Conservation (phyloP, 2,888 invertebrate species). For the Pachycephus smyrnensis region DNA sequence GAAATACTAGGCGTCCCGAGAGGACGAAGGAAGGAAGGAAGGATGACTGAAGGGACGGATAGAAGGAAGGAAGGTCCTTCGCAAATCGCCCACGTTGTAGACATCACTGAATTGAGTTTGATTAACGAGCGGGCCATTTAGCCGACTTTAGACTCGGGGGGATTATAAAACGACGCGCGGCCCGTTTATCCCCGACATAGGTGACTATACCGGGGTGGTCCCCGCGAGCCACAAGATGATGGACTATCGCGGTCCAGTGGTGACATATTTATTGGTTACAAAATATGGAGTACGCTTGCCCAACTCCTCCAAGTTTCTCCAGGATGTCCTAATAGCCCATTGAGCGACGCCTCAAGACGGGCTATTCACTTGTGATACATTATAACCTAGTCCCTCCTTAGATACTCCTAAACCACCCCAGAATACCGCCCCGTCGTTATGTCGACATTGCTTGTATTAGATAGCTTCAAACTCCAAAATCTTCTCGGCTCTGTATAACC, state of each 20-base stretch:
- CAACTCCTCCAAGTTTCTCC: slow-evolving; percentile 32
- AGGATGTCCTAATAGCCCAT: slow-evolving; percentile 40
- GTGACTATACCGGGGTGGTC: slow-evolving; percentile 9
- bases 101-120: slow-evolving; percentile 42
- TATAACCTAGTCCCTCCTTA: slow-evolving; percentile 21
- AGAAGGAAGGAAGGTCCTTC: slow-evolving; percentile 7
- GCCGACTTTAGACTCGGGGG: slow-evolving; percentile 41
- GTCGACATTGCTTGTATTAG: neutral
- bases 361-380: slow-evolving; percentile 34
- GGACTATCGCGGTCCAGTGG: slow-evolving; percentile 37
- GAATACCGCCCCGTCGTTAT: slow-evolving; percentile 19
- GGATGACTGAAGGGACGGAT: neutral
- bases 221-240: slow-evolving; percentile 37
- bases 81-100: slow-evolving; percentile 19
- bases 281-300: slow-evolving; percentile 30
- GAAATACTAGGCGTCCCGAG: neutral
- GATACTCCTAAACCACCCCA: slow-evolving; percentile 21
- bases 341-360: slow-evolving; percentile 32
- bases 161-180: slow-evolving; percentile 40
- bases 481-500: slow-evolving; percentile 5
- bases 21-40: neutral
- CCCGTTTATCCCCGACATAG: slow-evolving; percentile 14
- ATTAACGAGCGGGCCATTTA: slow-evolving; percentile 46
- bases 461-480: neutral
- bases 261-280: slow-evolving; percentile 45